phyloP scores from a whole-genome alignment of 2,113 vertebrate species.

The Aythya baeri region DNA sequence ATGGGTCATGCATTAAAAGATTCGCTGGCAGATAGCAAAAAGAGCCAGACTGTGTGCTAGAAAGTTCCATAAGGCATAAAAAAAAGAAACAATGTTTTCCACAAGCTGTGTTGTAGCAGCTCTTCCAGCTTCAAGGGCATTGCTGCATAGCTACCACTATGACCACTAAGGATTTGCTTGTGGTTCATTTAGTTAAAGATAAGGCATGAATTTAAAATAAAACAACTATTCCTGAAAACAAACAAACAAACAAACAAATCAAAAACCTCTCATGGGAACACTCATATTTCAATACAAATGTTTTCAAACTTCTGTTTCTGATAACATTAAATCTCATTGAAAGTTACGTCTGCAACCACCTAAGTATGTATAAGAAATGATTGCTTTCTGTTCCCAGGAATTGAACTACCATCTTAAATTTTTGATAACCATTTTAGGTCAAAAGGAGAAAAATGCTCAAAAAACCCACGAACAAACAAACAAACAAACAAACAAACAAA shows the following conservation, averaged over 20 bases:
- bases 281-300: background rate
- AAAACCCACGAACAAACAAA: background rate
- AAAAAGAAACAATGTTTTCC: background rate
- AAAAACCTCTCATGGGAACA: background rate
- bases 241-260: background rate
- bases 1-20: background rate
- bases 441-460: background rate
- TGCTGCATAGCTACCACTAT: background rate
- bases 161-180: background rate
- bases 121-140: background rate
- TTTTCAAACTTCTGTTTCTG: background rate
- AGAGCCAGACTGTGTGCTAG: conserved; percentile 4
- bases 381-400: background rate
- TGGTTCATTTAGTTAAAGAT: background rate
- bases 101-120: background rate
- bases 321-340: background rate
- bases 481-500: no score
- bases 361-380: background rate
- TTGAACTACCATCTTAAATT: background rate
- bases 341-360: background rate
- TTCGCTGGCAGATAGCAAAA: conserved; percentile 41
- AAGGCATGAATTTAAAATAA: background rate
- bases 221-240: background rate
- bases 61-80: conserved; percentile 32
- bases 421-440: background rate